phyloP scores from a whole-genome alignment of 1,140 invertebrate species.

The Branchinecta lindahli region DNA sequence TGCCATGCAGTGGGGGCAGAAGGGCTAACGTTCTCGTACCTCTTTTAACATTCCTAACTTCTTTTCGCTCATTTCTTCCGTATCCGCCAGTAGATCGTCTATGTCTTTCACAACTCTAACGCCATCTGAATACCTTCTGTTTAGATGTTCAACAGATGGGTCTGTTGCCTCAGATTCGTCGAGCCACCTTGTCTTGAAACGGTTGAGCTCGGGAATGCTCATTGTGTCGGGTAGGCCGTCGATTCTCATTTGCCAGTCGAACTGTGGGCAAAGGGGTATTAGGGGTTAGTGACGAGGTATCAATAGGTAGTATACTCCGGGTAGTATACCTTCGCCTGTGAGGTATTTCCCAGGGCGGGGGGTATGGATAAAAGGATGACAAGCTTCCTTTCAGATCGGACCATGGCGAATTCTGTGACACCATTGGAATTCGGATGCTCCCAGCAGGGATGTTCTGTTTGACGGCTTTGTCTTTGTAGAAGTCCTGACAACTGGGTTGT shows the following conservation, averaged over 20 bases:
- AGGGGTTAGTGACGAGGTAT: too few relatives aligned
- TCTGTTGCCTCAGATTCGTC: conserved; percentile 11
- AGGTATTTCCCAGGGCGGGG: too few relatives aligned
- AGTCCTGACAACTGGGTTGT: too few relatives aligned
- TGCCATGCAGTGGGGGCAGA: too few relatives aligned
- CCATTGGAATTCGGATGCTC: too few relatives aligned
- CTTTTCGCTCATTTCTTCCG: conserved; percentile 12
- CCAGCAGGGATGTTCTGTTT: too few relatives aligned
- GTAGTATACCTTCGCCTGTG: too few relatives aligned
- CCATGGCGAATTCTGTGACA: too few relatives aligned
- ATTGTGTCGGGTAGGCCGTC: conserved; percentile 19
- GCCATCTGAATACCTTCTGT: background rate
- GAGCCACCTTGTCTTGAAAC: conserved; percentile 17
- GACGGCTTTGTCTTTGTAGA: too few relatives aligned
- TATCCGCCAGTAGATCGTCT: conserved; percentile 18
- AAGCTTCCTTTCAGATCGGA: too few relatives aligned
- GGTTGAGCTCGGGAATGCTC: conserved; percentile 18
- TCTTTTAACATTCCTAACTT: background rate
- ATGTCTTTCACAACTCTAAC: conserved; percentile 15
- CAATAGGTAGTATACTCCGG: too few relatives aligned
- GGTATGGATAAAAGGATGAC: too few relatives aligned
- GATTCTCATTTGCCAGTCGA: conserved; percentile 19
- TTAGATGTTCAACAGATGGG: conserved; percentile 2
- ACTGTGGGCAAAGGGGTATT: background rate
- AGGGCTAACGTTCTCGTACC: background rate